These are phyloP conservation scores for Callipepla californica DNA, from an alignment of 2,113 vertebrate genomes.

Conservation along the genomic window DNA sequence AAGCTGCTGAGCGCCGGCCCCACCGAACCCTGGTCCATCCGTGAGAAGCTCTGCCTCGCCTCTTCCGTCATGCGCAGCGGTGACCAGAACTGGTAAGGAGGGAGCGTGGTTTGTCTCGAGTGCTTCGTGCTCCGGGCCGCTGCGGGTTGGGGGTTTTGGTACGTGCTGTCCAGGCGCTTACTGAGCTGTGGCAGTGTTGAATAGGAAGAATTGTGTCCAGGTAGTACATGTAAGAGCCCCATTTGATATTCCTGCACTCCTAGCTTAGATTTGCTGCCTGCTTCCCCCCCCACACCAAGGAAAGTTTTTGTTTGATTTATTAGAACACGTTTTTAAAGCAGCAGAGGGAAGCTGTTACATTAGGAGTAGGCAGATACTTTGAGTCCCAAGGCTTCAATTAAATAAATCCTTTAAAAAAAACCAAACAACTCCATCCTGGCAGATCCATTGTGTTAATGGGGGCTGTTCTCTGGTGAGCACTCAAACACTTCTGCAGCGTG, in stretches of 20 bases:
- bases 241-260: fast-evolving
- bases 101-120: too few species aligned
- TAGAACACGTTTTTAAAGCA: neutral
- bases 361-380: neutral
- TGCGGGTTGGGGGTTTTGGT: fast-evolving
- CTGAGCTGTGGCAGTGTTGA: too few species aligned
- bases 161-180: too few species aligned
- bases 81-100: slow-evolving; percentile 95
- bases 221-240: neutral
- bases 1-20: slow-evolving; percentile 93
- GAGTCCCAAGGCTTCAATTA: neutral
- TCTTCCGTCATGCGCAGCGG: slow-evolving; percentile 99
- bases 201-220: neutral
- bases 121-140: too few species aligned
- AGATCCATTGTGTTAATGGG: neutral
- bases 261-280: neutral
- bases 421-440: neutral
- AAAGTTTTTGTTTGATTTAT: neutral
- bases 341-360: neutral
- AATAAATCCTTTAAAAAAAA: neutral
- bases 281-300: neutral
- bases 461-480: neutral
- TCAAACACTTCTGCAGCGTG: neutral
- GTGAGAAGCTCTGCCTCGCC: slow-evolving; percentile 96
- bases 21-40: slow-evolving; percentile 96